These are phyloP conservation scores for Gryon sp. DNA, from an alignment of 1,140 invertebrate species.

Conservation along the genomic window DNA sequence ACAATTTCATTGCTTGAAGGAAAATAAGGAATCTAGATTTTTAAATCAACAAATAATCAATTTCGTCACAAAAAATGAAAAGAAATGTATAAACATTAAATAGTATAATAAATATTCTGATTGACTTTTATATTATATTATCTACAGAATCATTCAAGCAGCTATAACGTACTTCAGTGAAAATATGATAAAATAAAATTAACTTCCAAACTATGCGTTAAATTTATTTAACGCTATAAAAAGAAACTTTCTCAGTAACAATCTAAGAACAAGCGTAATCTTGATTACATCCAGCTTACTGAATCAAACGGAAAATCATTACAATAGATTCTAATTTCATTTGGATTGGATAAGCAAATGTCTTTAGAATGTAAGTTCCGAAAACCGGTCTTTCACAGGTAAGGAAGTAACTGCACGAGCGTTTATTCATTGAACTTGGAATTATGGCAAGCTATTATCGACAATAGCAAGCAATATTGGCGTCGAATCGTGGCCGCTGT, in stretches of 20 bases:
- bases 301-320: neutral
- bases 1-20: too few species aligned
- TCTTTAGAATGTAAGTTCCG: neutral
- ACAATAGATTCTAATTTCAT: slow-evolving; percentile 4
- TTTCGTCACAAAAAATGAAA: neutral
- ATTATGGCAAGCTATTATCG: slow-evolving; percentile 64
- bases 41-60: neutral
- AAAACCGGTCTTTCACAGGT: neutral
- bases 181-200: too few species aligned
- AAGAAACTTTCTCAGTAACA: slow-evolving; percentile 2
- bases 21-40: too few species aligned
- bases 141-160: too few species aligned
- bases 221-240: slow-evolving; percentile 11
- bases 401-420: neutral
- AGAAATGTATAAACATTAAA: too few species aligned
- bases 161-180: too few species aligned
- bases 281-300: slow-evolving; percentile 6
- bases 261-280: slow-evolving; percentile 17
- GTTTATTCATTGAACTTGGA: slow-evolving; percentile 9
- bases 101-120: too few species aligned
- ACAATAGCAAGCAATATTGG: slow-evolving; percentile 43
- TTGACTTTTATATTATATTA: too few species aligned
- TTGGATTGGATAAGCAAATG: neutral
- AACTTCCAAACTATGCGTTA: slow-evolving; percentile 3
- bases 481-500: slow-evolving; percentile 22